These are phyloP conservation scores for Silvanus unidentatus DNA, from an alignment of 2,888 invertebrate genomes.

Conservation along the genomic window DNA sequence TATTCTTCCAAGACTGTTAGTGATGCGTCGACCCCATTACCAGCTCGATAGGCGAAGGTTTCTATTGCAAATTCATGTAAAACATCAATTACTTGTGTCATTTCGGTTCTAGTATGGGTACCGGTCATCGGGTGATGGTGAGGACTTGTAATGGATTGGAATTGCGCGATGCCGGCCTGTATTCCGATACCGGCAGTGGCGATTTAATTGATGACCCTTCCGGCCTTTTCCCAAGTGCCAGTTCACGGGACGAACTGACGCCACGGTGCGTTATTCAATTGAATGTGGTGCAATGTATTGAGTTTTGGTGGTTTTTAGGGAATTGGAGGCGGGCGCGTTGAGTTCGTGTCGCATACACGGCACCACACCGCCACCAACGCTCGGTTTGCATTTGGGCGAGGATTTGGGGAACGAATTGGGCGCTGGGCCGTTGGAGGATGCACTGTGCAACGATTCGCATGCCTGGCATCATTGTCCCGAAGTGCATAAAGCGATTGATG, in stretches of 20 bases:
- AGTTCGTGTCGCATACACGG: slow-evolving; percentile 57
- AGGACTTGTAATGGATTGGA: slow-evolving; percentile 74
- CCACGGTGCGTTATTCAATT: slow-evolving; percentile 43
- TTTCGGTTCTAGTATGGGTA: slow-evolving; percentile 17
- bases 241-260: slow-evolving; percentile 52
- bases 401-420: slow-evolving; percentile 47
- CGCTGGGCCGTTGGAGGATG: slow-evolving; percentile 34
- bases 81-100: slow-evolving; percentile 1
- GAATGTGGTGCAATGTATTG: slow-evolving; percentile 1
- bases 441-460: slow-evolving; percentile 51
- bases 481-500: slow-evolving; percentile 87
- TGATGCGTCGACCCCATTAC: slow-evolving; percentile 80
- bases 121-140: slow-evolving; percentile 58
- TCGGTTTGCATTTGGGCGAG: slow-evolving; percentile 45
- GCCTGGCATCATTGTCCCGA: slow-evolving; percentile 89
- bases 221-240: slow-evolving; percentile 52
- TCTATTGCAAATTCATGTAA: too few relatives aligned
- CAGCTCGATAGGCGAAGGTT: slow-evolving; percentile 57
- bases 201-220: slow-evolving; percentile 44
- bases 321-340: slow-evolving; percentile 52
- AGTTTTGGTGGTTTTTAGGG: slow-evolving; percentile 36
- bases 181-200: slow-evolving; percentile 38
- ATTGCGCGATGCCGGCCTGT: slow-evolving; percentile 52
- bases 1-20: slow-evolving; percentile 86
- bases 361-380: slow-evolving; percentile 54